These are phyloP conservation scores for Agrotis segetum DNA, from an alignment of 2,888 invertebrate genomes.

Conservation along the genomic window DNA sequence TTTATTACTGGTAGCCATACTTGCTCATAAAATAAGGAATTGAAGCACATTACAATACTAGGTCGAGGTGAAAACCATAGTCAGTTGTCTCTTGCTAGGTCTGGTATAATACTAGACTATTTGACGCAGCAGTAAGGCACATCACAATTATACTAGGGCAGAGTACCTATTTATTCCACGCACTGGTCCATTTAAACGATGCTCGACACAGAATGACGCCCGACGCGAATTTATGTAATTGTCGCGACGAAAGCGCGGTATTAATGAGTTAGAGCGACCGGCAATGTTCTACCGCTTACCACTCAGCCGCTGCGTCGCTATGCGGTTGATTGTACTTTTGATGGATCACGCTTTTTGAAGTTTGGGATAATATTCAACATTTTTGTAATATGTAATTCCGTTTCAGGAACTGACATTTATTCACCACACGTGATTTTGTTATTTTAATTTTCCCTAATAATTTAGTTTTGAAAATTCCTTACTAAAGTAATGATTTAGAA, in stretches of 20 bases:
- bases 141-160: not conserved
- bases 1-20: not conserved
- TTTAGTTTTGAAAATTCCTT: not conserved
- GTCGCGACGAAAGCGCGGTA: slow-evolving; percentile 77
- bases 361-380: slow-evolving; percentile 15
- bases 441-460: slow-evolving; percentile 7
- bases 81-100: not conserved
- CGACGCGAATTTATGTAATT: slow-evolving; percentile 82
- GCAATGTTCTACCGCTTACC: slow-evolving; percentile 44
- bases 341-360: slow-evolving; percentile 43
- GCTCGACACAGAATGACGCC: slow-evolving; percentile 66
- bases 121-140: not conserved
- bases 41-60: not conserved
- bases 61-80: not conserved
- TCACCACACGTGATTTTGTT: not conserved
- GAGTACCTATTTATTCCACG: slow-evolving; percentile 18
- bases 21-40: not conserved
- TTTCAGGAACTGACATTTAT: slow-evolving; percentile 4
- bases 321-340: slow-evolving; percentile 53
- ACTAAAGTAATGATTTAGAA: no score
- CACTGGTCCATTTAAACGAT: slow-evolving; percentile 56
- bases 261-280: slow-evolving; percentile 74
- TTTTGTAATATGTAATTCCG: slow-evolving; percentile 37
- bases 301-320: slow-evolving; percentile 12
- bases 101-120: no score